Evolutionary conservation across 2,113 vertebrate genomes (phyloP).

Genomic region (Electrona antarctica): DNA sequence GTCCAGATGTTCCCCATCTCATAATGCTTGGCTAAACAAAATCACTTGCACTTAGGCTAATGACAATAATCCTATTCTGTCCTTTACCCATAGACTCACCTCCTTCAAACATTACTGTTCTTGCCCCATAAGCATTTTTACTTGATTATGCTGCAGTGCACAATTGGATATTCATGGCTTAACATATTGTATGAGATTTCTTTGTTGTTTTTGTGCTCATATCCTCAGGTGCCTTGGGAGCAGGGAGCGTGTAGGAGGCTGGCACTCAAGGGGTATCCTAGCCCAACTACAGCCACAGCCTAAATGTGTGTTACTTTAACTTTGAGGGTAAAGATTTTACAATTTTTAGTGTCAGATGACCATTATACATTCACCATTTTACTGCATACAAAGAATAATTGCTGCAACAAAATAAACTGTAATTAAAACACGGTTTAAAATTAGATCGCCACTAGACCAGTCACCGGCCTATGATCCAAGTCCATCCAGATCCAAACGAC

Average conservation of each 20-base stretch:
- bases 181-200: conserved; percentile 48
- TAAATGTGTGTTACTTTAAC: too few species aligned
- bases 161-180: conserved; percentile 42
- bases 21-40: conserved; percentile 56
- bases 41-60: conserved; percentile 60
- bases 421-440: neutral
- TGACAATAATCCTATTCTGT: conserved; percentile 44
- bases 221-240: conserved; percentile 33
- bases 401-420: too few species aligned
- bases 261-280: conserved; percentile 27
- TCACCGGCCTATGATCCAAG: too few species aligned
- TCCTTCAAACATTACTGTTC: conserved; percentile 43
- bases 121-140: conserved; percentile 34
- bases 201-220: conserved; percentile 37
- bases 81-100: conserved; percentile 38
- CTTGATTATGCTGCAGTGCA: conserved; percentile 45
- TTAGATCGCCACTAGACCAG: too few species aligned
- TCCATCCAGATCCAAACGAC: too few species aligned
- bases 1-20: conserved; percentile 33
- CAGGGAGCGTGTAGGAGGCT: conserved; percentile 43
- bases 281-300: conserved; percentile 12
- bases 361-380: too few species aligned
- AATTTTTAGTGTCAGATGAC: too few species aligned
- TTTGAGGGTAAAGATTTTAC: too few species aligned
- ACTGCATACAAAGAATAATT: too few species aligned